phyloP scores from a whole-genome alignment of 2,888 invertebrate genomes.

The Machimus atricapillus region DNA sequence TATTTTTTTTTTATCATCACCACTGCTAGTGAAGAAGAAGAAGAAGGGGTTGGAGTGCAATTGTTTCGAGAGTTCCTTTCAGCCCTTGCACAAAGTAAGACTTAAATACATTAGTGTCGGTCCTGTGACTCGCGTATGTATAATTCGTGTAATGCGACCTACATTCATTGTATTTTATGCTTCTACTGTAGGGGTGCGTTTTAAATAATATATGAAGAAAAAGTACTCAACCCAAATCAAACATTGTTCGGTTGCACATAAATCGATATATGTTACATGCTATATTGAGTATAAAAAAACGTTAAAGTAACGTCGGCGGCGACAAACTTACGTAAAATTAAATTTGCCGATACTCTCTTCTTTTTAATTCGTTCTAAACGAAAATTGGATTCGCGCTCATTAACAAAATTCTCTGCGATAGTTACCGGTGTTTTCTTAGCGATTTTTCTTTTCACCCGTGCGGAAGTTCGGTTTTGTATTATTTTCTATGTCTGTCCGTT shows the following conservation, averaged over 20 bases:
- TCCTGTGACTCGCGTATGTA: background rate
- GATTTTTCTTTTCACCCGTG: background rate
- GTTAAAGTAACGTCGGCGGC: background rate
- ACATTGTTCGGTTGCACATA: constrained; percentile 25
- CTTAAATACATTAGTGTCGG: constrained; percentile 29
- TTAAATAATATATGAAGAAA: constrained; percentile 51
- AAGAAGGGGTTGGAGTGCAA: constrained; percentile 8
- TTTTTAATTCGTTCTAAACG: background rate
- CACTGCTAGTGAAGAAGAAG: background rate
- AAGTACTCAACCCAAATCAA: constrained; percentile 50
- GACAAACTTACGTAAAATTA: background rate
- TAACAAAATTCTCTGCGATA: background rate
- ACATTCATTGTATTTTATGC: constrained; percentile 15
- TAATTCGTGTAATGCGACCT: constrained; percentile 10
- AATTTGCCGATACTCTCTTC: background rate
- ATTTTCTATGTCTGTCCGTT: background rate
- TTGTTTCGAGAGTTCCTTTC: background rate
- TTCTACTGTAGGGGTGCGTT: constrained; percentile 44
- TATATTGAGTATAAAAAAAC: background rate
- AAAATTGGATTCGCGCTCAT: background rate
- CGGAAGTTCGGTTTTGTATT: background rate
- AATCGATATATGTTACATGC: constrained; percentile 21
- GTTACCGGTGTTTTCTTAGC: background rate
- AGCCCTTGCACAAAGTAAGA: background rate
- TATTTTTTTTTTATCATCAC: background rate